Base-by-base conservation (phyloP, 2,113 vertebrate genomes). In the Microcebus jonahi region DNA sequence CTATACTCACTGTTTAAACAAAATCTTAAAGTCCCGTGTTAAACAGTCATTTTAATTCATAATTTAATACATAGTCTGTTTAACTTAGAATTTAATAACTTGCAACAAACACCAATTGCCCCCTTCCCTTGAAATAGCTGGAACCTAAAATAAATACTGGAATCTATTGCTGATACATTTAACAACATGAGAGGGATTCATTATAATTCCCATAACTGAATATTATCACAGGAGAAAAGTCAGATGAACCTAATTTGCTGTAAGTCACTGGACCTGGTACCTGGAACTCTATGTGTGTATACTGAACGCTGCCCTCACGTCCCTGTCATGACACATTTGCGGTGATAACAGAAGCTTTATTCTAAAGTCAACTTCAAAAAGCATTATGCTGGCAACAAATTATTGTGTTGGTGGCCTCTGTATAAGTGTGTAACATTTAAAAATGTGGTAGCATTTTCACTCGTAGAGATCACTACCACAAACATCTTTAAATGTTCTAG, bases 61-160 rank as follows among this genome's bases (percentile, higher is more conserved):
- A 96, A 95, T 79, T 94, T 73, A 88, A 91, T 57, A 59, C 8
- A 84, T 34, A 83, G 10, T 84, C 34, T 94, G 29, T 89, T 88
- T 90, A 92, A 83, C 92, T 97, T 81, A 59, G 55, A 92, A 81
- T 84, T n/a, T 95, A 92, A 85, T 88, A 94, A 81, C 61, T 80
- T 90, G 31, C 29, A 95, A 68, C 50, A 94, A 90, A 90, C 89
- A 87, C 3, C 59, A 53, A 23, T 91, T 55, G 2, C 10, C 36
- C 31, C n/a, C 21, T 89, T 77, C 15, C 59, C 25, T 88, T 88
- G 76, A 95, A 96, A 90, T 2, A 89, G 15, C 42, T 23, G 17
- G 50, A 96, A 90, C 6, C 29, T 88, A 87, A 95, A 90, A 81
- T 80, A 57, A 89, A 71, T 34, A 48, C 17, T 81, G 36, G 39